Conservation (phyloP, 2,797 vertebrate species). For the Trachurus trachurus region DNA sequence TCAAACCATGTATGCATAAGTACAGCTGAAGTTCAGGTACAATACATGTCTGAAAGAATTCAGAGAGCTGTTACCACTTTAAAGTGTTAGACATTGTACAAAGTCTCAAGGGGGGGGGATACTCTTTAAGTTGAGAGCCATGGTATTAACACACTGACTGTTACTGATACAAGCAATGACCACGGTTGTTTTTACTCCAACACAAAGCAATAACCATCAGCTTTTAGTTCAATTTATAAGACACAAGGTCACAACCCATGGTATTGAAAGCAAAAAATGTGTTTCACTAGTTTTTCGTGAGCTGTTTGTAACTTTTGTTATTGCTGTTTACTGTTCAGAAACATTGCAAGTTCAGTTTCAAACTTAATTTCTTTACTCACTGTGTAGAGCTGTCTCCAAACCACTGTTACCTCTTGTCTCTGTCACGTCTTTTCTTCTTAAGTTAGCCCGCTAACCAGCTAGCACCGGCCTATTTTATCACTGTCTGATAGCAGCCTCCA, state of each 20-base stretch:
- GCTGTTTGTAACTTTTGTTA: too few relatives aligned
- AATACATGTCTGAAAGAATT: constrained; percentile 6
- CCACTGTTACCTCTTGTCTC: too few relatives aligned
- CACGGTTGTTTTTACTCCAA: neutral
- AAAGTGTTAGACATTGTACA: neutral
- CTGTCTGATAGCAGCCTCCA: too few relatives aligned
- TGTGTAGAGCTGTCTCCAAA: too few relatives aligned
- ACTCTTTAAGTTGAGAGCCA: neutral
- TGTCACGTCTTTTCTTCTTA: too few relatives aligned
- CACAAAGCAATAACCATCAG: neutral
- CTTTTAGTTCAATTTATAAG: neutral
- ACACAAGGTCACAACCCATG: neutral
- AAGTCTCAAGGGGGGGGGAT: neutral
- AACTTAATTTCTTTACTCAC: too few relatives aligned
- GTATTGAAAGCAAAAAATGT: neutral
- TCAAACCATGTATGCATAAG: constrained; percentile 12
- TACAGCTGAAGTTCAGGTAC: neutral
- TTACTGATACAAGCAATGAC: neutral
- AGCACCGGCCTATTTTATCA: too few relatives aligned
- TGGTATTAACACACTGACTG: neutral
- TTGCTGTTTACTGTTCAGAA: too few relatives aligned
- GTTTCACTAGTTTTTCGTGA: neutral
- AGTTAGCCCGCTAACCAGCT: too few relatives aligned
- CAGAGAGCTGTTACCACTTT: neutral
- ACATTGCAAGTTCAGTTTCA: too few relatives aligned